Percentiles rank a stretch among this genome's conserved stretches.
Conservation (phyloP, 2,797 vertebrate genomes). For the Pseudopleuronectes americanus region DNA sequence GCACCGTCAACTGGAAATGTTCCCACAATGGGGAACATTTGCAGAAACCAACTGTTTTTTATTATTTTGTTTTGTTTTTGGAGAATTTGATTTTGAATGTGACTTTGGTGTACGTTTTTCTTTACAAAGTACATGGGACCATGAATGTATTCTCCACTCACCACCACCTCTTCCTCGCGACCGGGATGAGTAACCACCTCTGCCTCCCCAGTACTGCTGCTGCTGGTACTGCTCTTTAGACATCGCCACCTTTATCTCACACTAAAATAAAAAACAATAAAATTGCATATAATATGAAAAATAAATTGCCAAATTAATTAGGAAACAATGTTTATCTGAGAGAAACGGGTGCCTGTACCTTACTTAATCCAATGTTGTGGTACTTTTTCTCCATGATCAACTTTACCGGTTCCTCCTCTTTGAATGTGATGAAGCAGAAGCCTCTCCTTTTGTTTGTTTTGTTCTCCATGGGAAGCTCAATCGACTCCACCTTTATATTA, state of each 20-base stretch:
- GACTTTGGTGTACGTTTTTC: too few relatives aligned
- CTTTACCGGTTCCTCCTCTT: slow-evolving; percentile 97
- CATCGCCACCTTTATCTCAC: slow-evolving; percentile 99
- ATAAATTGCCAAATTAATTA: accelerated
- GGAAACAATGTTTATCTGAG: not conserved
- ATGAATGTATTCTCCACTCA: slow-evolving; percentile 66
- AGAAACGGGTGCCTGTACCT: slow-evolving; percentile 80
- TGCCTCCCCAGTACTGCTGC: slow-evolving; percentile 95
- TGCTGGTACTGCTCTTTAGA: slow-evolving; percentile 99
- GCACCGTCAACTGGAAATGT: too few relatives aligned
- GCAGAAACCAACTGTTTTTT: too few relatives aligned
- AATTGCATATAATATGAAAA: not conserved
- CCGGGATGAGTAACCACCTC: slow-evolving; percentile 90
- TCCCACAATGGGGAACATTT: too few relatives aligned
- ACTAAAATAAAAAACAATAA: slow-evolving; percentile 76
- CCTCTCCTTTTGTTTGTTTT: slow-evolving; percentile 98
- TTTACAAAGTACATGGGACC: not conserved
- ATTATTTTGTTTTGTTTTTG: too few relatives aligned
- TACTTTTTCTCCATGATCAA: slow-evolving; percentile 99
- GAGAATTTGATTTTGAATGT: too few relatives aligned
- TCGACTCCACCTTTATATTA: slow-evolving; percentile 90
- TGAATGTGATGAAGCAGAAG: slow-evolving; percentile 99
- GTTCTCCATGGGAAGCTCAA: slow-evolving; percentile 98
- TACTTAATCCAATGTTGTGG: slow-evolving; percentile 98
- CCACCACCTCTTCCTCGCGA: slow-evolving; percentile 93